These are phyloP conservation scores for Budorcas taxicolor DNA, from an alignment of 2,113 vertebrate species.

Conservation along the genomic window DNA sequence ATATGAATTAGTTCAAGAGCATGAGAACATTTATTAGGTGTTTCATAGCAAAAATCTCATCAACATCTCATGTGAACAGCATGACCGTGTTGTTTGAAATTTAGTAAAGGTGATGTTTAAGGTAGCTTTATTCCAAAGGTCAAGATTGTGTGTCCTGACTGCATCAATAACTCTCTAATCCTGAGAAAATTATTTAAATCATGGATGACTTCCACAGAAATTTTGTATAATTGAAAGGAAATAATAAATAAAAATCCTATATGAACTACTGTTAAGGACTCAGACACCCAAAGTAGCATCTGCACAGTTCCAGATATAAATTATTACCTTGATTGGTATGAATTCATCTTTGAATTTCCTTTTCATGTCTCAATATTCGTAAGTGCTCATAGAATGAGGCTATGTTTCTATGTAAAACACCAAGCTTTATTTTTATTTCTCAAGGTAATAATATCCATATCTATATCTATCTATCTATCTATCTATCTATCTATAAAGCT, in stretches of 20 bases:
- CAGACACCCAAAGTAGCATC: background rate
- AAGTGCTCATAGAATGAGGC: background rate
- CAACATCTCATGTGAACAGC: background rate
- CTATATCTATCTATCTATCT: too few species aligned
- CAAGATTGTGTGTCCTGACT: background rate
- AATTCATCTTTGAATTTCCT: background rate
- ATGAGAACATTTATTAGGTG: background rate
- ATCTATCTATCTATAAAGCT: background rate
- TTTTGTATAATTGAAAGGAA: background rate
- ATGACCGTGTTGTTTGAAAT: background rate
- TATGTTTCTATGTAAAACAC: background rate
- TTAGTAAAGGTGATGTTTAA: background rate
- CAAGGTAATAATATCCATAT: background rate
- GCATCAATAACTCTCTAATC: background rate
- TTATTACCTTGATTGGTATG: background rate
- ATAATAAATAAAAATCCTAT: background rate
- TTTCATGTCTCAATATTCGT: background rate
- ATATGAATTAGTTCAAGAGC: background rate
- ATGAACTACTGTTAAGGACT: background rate
- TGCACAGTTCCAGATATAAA: background rate
- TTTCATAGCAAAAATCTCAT: conserved; percentile 9
- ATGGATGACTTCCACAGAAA: background rate
- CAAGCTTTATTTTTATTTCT: background rate
- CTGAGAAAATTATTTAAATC: conserved; percentile 21
- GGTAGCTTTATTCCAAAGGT: background rate